Evolutionary conservation across 1,140 invertebrate species (phyloP).

Genomic region (Drosophila subobscura): DNA sequence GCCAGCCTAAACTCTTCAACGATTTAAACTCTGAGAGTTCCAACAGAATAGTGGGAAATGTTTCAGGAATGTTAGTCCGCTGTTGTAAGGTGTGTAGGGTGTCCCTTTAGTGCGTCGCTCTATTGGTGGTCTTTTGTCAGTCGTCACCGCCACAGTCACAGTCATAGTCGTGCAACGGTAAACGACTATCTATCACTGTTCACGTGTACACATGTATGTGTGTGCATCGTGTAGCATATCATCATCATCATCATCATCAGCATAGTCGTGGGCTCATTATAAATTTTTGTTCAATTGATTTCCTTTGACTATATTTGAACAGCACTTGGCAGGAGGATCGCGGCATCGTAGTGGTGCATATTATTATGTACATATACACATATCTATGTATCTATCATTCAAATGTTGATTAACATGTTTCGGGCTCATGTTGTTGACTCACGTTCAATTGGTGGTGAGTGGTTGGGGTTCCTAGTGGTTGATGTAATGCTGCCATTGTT

Average conservation of each 20-base stretch:
- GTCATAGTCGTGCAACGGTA: constrained; percentile 43
- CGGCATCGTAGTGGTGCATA: not conserved
- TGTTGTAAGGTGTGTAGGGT: constrained; percentile 2
- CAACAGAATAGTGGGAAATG: no score
- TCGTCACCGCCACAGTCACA: no score
- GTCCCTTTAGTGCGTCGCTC: not conserved
- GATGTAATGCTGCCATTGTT: constrained; percentile 43
- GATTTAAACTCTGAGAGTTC: no score
- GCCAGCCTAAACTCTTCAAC: no score
- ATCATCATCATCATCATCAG: constrained; percentile 17
- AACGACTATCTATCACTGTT: constrained; percentile 28
- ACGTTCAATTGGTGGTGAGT: constrained; percentile 36
- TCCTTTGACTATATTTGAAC: constrained; percentile 37
- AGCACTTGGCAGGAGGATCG: constrained; percentile 8
- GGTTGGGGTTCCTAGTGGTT: constrained; percentile 16
- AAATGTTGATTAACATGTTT: constrained; percentile 50
- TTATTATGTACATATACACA: not conserved
- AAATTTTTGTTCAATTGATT: constrained; percentile 52
- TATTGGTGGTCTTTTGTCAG: constrained; percentile 25
- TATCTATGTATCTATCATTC: constrained; percentile 27
- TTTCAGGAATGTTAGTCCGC: not conserved
- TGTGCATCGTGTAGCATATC: not conserved
- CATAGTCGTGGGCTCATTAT: constrained; percentile 41
- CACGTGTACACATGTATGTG: not conserved
- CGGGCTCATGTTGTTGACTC: constrained; percentile 36